A percentile compares a stretch with the other conserved stretches of the same genome.
These are phyloP conservation scores for Corvus cornix DNA, from an alignment of 2,113 vertebrate species.

Conservation along the genomic window DNA sequence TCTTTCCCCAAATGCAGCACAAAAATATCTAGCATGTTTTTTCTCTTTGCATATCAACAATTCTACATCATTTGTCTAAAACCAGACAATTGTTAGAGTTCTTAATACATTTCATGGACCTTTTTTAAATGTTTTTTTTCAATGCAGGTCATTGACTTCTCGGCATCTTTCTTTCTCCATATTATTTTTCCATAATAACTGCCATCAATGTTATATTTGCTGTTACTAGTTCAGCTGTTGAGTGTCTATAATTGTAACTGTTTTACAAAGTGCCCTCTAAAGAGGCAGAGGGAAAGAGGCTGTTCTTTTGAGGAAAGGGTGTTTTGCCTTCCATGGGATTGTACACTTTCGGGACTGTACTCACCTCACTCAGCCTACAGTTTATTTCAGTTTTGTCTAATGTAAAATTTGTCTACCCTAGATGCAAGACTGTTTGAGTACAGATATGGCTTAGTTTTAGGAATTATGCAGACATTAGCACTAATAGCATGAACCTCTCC, in stretches of 20 bases:
- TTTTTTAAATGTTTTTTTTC: not conserved
- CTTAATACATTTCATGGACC: not conserved
- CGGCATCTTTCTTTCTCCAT: conserved; percentile 3
- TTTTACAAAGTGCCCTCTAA: not conserved
- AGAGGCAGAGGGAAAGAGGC: not conserved
- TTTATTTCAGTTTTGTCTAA: not conserved
- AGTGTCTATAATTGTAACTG: conserved; percentile 41
- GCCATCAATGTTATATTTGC: conserved; percentile 27
- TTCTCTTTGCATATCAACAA: not conserved
- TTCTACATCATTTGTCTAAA: not conserved
- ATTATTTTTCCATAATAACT: conserved; percentile 38
- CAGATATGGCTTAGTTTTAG: not conserved
- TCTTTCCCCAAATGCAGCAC: not conserved
- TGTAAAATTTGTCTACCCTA: not conserved
- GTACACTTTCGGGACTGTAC: not conserved
- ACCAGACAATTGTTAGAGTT: not conserved
- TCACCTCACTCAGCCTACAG: not conserved
- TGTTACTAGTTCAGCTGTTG: conserved; percentile 38
- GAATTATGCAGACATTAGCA: not conserved
- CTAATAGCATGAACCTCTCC: not conserved
- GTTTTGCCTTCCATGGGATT: not conserved
- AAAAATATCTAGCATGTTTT: not conserved
- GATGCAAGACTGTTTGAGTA: not conserved
- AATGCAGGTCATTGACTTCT: not conserved
- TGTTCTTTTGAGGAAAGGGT: not conserved